Conservation (phyloP, 1,140 invertebrate genomes). For the Papilio polyxenes region DNA sequence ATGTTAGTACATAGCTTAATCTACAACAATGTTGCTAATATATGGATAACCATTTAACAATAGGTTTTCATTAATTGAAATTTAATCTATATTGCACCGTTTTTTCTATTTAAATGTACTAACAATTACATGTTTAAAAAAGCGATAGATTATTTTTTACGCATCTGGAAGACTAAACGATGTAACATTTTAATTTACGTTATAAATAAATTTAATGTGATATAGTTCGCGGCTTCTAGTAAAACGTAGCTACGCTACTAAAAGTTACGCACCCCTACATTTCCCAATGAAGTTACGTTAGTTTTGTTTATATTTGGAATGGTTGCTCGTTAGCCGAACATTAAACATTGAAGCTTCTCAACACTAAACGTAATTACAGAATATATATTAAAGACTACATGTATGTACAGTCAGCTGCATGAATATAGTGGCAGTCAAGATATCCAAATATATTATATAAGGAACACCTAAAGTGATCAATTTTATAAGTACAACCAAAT, state of each 20-base stretch:
- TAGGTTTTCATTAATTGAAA: neutral
- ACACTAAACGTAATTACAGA: neutral
- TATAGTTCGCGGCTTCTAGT: too few relatives aligned
- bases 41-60: conserved; percentile 13
- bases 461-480: too few relatives aligned
- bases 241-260: too few relatives aligned
- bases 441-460: too few relatives aligned
- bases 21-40: neutral
- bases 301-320: too few relatives aligned
- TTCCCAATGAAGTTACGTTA: too few relatives aligned
- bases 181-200: neutral
- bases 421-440: too few relatives aligned
- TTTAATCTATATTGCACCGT: conserved; percentile 11
- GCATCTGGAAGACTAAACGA: neutral
- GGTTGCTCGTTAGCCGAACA: too few relatives aligned
- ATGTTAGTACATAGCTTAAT: neutral
- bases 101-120: neutral
- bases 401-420: too few relatives aligned
- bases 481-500: too few relatives aligned
- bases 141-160: neutral
- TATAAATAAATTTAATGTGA: too few relatives aligned
- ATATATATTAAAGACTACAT: neutral
- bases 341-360: neutral
- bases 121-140: conserved; percentile 3
- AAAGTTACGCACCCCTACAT: too few relatives aligned